Evolutionary conservation across 2,888 invertebrate genomes (phyloP).

Genomic region (Ennomos erosarius): DNA sequence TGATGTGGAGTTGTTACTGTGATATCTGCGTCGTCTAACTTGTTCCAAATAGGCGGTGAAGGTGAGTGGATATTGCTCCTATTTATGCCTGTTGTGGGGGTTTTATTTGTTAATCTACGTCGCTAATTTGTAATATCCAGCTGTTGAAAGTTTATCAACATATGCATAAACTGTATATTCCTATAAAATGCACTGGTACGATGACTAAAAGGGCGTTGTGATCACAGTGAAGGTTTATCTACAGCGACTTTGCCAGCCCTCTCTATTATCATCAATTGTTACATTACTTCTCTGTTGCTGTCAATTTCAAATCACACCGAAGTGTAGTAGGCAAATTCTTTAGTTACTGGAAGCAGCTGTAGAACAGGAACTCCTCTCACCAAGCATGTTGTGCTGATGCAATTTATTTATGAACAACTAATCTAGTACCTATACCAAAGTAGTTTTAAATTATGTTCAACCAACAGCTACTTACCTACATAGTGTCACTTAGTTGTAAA

Average conservation of each 20-base stretch:
- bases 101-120: slow-evolving; percentile 10
- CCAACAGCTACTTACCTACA: too few relatives aligned
- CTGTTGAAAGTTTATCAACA: background rate
- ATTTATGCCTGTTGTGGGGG: slow-evolving; percentile 29
- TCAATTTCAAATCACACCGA: background rate
- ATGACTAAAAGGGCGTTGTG: slow-evolving; percentile 74
- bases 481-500: too few relatives aligned
- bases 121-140: background rate
- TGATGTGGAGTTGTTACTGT: slow-evolving; percentile 53
- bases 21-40: slow-evolving; percentile 56
- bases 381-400: background rate
- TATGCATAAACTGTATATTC: background rate
- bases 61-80: slow-evolving; percentile 72
- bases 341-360: slow-evolving; percentile 4
- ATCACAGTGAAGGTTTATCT: slow-evolving; percentile 66
- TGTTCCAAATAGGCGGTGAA: slow-evolving; percentile 76
- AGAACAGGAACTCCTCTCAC: background rate
- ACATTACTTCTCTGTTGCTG: slow-evolving; percentile 1
- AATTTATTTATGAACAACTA: background rate
- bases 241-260: slow-evolving; percentile 59
- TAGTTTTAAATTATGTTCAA: too few relatives aligned
- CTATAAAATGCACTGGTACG: slow-evolving; percentile 9
- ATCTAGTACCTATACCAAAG: too few relatives aligned
- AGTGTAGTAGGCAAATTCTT: background rate
- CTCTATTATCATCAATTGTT: slow-evolving; percentile 19